Evolutionary conservation across 2,797 vertebrate species (phyloP), one percentile per base, ranked within the genome.

Genomic region (Lagocephalus sceleratus): DNA sequence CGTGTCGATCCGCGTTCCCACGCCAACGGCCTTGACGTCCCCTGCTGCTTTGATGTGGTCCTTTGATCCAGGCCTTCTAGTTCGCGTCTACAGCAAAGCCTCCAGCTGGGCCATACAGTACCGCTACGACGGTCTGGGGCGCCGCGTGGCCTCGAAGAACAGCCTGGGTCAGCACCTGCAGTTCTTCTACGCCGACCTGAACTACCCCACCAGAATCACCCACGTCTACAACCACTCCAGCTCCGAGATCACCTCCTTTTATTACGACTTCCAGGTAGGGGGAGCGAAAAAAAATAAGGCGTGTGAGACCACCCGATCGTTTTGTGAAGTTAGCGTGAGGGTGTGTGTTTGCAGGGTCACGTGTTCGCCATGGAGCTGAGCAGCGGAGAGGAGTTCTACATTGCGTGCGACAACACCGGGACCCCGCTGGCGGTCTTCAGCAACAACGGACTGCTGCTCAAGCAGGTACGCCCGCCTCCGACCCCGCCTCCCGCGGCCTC

Each of bases 281-380:
- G 5, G 2, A 7, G n/a, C n/a, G n/a, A 10, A 29, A 29, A 7
- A 29, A 29, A 1, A 10, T 29, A 1, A 29, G 9, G 26, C 26
- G 1, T 6, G n/a, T n/a, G n/a, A n/a, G n/a, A n/a, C n/a, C n/a
- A n/a, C n/a, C n/a, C n/a, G n/a, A n/a, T 29, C 26, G 2, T 29
- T 29, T 9, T 29, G 2, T 10, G 2, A 29, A 7, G 7, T 29
- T 7, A 9, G 26, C 11, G 26, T 29, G 26, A 9, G 26, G 8
- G 26, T 29, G 16, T 39, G 38, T 39, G 38, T 39, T 92, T 2
- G 39, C 40, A 99, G 84, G 97, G 97, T 29, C 97, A 99, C 45
- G 93, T 99, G 51, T 99, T 99, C 71, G 96, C 97, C 5, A 98
- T 99, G 97, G 97, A 99, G 80, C 97, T 99, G 75, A 99, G 97